A percentile compares a stretch with the other conserved stretches of the same genome.
phyloP scores from a whole-genome alignment of 2,113 vertebrate species.

The Jacana jacana region DNA sequence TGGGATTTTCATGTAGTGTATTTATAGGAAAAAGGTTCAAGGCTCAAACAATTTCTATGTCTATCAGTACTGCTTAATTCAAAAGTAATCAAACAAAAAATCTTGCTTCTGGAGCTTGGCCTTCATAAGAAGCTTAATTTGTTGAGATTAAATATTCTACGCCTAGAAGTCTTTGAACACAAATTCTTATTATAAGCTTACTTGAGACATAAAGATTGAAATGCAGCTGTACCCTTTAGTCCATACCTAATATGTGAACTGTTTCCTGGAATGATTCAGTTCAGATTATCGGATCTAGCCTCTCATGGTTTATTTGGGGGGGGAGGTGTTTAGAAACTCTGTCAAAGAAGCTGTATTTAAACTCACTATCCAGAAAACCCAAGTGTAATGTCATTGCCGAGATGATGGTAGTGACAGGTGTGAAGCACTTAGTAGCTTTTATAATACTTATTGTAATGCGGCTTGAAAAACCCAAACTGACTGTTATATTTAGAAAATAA shows the following conservation, averaged over 20 bases:
- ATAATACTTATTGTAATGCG: not conserved
- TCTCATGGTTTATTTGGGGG: not conserved
- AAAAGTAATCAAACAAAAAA: not conserved
- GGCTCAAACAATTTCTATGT: not conserved
- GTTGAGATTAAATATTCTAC: not conserved
- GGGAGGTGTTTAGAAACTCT: not conserved
- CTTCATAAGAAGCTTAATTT: not conserved
- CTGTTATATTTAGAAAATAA: conserved; percentile 15
- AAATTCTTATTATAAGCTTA: not conserved
- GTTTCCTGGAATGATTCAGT: not conserved
- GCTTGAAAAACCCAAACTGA: not conserved
- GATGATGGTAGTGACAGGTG: not conserved
- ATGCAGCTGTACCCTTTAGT: not conserved
- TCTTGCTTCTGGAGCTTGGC: not conserved
- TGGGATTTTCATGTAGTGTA: not conserved
- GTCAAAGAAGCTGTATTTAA: not conserved
- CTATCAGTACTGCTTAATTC: not conserved
- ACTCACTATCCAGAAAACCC: not conserved
- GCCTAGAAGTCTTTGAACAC: not conserved
- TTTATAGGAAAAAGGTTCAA: not conserved
- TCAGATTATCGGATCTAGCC: not conserved
- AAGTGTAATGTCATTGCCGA: not conserved
- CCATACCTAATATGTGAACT: not conserved
- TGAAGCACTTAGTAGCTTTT: not conserved
- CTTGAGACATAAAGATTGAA: not conserved